Evolutionary conservation across 2,888 invertebrate species (phyloP), one percentile per base, ranked within the genome.

Genomic region (Myopa tessellatipennis): DNA sequence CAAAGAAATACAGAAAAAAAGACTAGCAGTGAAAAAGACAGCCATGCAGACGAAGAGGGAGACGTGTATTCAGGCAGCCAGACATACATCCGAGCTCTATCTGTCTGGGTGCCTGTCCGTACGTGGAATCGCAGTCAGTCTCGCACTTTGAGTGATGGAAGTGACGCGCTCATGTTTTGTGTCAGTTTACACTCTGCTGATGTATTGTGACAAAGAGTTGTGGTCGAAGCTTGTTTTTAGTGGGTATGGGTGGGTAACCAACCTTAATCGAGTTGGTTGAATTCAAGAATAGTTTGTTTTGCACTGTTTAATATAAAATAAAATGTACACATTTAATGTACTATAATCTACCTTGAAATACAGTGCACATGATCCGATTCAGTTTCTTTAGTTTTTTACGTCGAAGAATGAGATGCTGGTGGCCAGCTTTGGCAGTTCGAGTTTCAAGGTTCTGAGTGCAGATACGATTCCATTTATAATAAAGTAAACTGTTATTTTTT

Each of bases 81-180:
- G 69, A 70, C 52, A 52, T 36, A 18, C 36, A 36, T 16, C 63
- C 26, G 26, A 45, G 45, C 45, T 8, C 45, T 45, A 10, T 45
- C 45, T 45, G 45, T 45, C 45, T 45, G 45, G 45, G 45, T 45
- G 40, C 34, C 26, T 67, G 65, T 34, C 65, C 38, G 36, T 52
- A 70, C 69, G 69, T 73, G 60, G 76, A 76, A 79, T 77, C 7
- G 40, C n/a, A 67, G 73, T 73, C 50, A 61, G 80, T 81, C 78
- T 85, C 85, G 83, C 87, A 85, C 85, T 85, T 85, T 85, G 87
- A 86, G 87, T 87, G 87, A 87, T 87, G 87, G 85, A 87, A 87
- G 86, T 87, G 87, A 87, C 87, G 85, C 86, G 87, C 86, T 85
- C 87, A 87, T 87, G 87, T 87, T 87, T 87, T 87, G 87, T 87